Evolutionary conservation across 2,113 vertebrate species (phyloP), one percentile per base, ranked within the genome.

Genomic region (Elephantulus edwardii): DNA sequence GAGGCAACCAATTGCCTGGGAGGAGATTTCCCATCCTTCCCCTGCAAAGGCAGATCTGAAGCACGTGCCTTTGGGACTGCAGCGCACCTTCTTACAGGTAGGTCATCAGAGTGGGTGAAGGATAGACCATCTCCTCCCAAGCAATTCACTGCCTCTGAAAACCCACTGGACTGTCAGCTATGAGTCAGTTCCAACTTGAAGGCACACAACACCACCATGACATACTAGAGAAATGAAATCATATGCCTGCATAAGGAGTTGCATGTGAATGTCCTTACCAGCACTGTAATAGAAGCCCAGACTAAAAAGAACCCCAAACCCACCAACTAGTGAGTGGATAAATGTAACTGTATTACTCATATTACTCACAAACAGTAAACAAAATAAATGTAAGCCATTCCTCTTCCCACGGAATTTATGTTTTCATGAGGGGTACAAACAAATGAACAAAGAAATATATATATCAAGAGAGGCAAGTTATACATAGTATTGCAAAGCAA

Each of bases 141-240:
- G n/a, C n/a, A n/a, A n/a, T n/a, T n/a, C n/a, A n/a, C n/a, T n/a
- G n/a, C n/a, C n/a, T n/a, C n/a, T n/a, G n/a, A n/a, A n/a, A n/a
- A n/a, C n/a, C n/a, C n/a, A n/a, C n/a, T n/a, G n/a, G n/a, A n/a
- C n/a, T n/a, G n/a, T n/a, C n/a, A n/a, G n/a, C n/a, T n/a, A n/a
- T n/a, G n/a, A n/a, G n/a, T n/a, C n/a, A n/a, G n/a, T n/a, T n/a
- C n/a, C n/a, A n/a, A n/a, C n/a, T n/a, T n/a, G n/a, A n/a, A n/a
- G n/a, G n/a, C n/a, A n/a, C n/a, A n/a, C n/a, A n/a, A n/a, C n/a
- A n/a, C n/a, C n/a, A n/a, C n/a, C n/a, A n/a, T n/a, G n/a, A n/a
- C n/a, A n/a, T n/a, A n/a, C 62, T 84, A 72, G 33, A 83, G 24
- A 85, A 85, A 86, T 44, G 33, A 78, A 88, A 35, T 60, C 9